Conservation (phyloP, 2,888 invertebrate genomes). For the Xylocampa areola region DNA sequence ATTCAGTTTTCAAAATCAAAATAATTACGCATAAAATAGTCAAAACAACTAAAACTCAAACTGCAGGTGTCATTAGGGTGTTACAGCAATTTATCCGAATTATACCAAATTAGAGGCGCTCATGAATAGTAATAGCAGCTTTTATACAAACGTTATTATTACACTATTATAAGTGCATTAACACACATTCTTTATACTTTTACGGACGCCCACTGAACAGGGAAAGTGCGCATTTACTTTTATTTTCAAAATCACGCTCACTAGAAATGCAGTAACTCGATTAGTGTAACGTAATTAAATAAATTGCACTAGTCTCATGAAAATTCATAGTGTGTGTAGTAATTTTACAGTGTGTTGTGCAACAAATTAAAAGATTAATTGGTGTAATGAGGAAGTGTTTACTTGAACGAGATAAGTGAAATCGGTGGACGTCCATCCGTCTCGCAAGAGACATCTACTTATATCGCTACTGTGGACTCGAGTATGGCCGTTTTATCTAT, state of each 20-base stretch:
- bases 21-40: slow-evolving; percentile 14
- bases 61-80: slow-evolving; percentile 39
- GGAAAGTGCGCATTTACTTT: slow-evolving; percentile 55
- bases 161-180: slow-evolving; percentile 57
- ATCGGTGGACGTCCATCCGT: slow-evolving; percentile 34
- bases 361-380: slow-evolving; percentile 45
- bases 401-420: slow-evolving; percentile 43
- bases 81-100: slow-evolving; percentile 51
- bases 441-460: slow-evolving; percentile 18
- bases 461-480: slow-evolving; percentile 11
- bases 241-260: slow-evolving; percentile 52
- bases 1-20: slow-evolving; percentile 3
- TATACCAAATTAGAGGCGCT: slow-evolving; percentile 51
- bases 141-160: slow-evolving; percentile 53
- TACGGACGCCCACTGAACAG: slow-evolving; percentile 43
- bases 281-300: slow-evolving; percentile 35
- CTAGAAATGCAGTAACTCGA: slow-evolving; percentile 32
- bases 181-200: slow-evolving; percentile 53
- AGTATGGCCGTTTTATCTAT: slow-evolving; percentile 23
- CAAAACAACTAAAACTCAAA: slow-evolving; percentile 37
- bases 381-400: slow-evolving; percentile 43
- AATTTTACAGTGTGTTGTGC: slow-evolving; percentile 27
- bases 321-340: slow-evolving; percentile 41
- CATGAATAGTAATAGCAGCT: slow-evolving; percentile 53
- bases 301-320: slow-evolving; percentile 43